Evolutionary conservation across 2,888 invertebrate genomes (phyloP).

Genomic region (Coenonympha glycerion): DNA sequence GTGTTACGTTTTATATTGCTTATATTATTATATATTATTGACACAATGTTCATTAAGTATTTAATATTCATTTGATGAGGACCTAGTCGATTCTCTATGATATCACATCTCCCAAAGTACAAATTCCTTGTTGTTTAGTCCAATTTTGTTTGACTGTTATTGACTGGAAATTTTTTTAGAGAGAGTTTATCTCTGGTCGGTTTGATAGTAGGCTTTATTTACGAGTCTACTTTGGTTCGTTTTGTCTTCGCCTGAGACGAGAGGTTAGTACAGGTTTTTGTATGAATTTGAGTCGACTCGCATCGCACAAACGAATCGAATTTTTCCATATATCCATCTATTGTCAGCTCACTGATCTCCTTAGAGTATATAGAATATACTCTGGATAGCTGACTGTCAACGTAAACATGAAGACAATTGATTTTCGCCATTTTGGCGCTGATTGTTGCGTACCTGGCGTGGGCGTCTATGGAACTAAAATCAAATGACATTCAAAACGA

Average conservation of each 20-base stretch:
- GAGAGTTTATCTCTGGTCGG: conserved; percentile 39
- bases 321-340: too few species aligned
- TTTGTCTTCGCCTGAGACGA: conserved; percentile 31
- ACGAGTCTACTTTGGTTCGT: conserved; percentile 26
- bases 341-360: too few species aligned
- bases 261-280: too few species aligned
- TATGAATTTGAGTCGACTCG: too few species aligned
- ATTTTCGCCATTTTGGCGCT: too few species aligned
- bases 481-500: too few species aligned
- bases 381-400: too few species aligned
- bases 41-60: conserved; percentile 75
- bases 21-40: conserved; percentile 74
- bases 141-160: conserved; percentile 76
- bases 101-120: conserved; percentile 78
- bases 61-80: conserved; percentile 76
- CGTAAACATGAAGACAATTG: too few species aligned
- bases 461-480: too few species aligned
- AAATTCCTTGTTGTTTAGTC: conserved; percentile 78
- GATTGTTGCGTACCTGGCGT: too few species aligned
- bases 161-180: conserved; percentile 73
- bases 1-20: conserved; percentile 76
- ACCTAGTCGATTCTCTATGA: conserved; percentile 76
- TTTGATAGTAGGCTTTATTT: conserved; percentile 24
- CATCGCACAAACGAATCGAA: too few species aligned
- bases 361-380: too few species aligned